These are phyloP conservation scores for Pammene fasciana DNA, from an alignment of 2,888 invertebrate species.

Conservation along the genomic window DNA sequence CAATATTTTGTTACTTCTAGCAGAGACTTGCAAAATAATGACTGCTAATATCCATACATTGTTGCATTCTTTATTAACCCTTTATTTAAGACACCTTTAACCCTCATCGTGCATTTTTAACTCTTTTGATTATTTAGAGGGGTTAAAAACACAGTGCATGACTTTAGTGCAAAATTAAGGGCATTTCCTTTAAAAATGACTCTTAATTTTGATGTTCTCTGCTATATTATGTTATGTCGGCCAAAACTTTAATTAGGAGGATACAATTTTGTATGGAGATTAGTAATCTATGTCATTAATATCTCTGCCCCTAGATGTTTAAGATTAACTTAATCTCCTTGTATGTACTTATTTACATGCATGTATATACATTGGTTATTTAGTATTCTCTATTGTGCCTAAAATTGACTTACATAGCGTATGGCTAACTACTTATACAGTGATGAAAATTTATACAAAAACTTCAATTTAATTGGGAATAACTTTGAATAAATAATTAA, in stretches of 20 bases:
- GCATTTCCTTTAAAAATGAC: too few species aligned
- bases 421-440: constrained; percentile 51
- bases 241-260: background rate
- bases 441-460: constrained; percentile 17
- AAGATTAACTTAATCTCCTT: constrained; percentile 76
- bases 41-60: background rate
- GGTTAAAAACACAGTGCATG: too few species aligned
- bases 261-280: background rate
- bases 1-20: constrained; percentile 51
- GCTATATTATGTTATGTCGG: too few species aligned
- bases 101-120: too few species aligned
- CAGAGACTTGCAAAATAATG: background rate
- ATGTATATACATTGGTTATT: constrained; percentile 48
- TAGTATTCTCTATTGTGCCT: constrained; percentile 79
- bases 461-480: constrained; percentile 7
- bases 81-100: too few species aligned
- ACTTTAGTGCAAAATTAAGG: too few species aligned
- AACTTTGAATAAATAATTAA: constrained; percentile 12
- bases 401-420: constrained; percentile 68
- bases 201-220: too few species aligned
- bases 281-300: background rate
- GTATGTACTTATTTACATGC: constrained; percentile 64
- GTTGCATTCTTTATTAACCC: background rate
- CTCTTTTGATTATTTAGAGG: too few species aligned
- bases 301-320: constrained; percentile 51